A percentile compares a stretch with the other conserved stretches of the same genome.
Evolutionary conservation across 2,888 invertebrate species (phyloP).

Genomic region (Erpobdella octoculata): DNA sequence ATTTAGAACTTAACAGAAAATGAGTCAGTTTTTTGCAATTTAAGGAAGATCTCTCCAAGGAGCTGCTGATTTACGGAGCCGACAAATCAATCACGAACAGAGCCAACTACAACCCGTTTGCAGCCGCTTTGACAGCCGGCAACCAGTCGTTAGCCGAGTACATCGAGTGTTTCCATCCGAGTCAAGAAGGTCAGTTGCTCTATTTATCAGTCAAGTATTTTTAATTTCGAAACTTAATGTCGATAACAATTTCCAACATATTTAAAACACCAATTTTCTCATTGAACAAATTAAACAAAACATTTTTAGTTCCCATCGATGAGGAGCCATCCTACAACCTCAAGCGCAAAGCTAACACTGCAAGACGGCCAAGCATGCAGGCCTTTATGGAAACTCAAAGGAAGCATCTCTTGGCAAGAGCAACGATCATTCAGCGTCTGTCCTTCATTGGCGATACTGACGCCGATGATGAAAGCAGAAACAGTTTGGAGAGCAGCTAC

Average conservation of each 20-base stretch:
- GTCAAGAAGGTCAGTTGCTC: slow-evolving; percentile 92
- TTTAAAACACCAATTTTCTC: neutral
- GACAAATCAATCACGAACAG: slow-evolving; percentile 86
- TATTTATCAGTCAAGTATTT: too few species aligned
- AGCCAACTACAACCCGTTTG: slow-evolving; percentile 94
- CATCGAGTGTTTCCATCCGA: slow-evolving; percentile 81
- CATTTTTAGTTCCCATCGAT: slow-evolving; percentile 8
- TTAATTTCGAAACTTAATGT: too few species aligned
- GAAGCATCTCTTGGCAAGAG: neutral
- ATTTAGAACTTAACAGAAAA: neutral
- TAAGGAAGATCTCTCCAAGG: slow-evolving; percentile 73
- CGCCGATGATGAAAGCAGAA: neutral
- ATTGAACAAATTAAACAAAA: neutral
- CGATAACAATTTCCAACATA: too few species aligned
- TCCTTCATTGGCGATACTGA: neutral
- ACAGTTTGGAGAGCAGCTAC: neutral
- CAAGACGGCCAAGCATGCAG: slow-evolving; percentile 15
- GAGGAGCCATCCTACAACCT: slow-evolving; percentile 17
- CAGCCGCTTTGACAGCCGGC: slow-evolving; percentile 93
- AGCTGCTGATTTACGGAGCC: slow-evolving; percentile 87
- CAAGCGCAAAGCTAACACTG: slow-evolving; percentile 1
- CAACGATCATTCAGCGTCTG: neutral
- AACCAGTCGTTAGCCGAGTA: slow-evolving; percentile 89
- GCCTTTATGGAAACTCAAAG: slow-evolving; percentile 3
- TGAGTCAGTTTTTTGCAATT: neutral